Evolutionary conservation across 2,888 invertebrate genomes (phyloP).

Genomic region (Helleia helle): DNA sequence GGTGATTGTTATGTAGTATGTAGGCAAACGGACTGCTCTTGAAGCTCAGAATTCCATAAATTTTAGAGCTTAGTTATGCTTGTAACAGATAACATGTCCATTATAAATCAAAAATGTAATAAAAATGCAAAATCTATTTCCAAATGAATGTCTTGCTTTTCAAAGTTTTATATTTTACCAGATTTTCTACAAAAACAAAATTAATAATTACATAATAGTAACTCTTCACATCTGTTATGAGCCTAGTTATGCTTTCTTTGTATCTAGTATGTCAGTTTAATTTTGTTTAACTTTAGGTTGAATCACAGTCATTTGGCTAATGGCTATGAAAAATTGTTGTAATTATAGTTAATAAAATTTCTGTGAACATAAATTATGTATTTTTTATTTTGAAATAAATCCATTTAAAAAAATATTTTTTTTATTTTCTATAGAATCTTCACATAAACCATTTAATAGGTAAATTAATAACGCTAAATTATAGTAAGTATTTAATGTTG

Average conservation of each 20-base stretch:
- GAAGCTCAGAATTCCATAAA: constrained; percentile 4
- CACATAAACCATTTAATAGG: too few species aligned
- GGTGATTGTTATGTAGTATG: constrained; percentile 38
- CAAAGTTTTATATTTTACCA: too few species aligned
- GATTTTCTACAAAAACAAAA: too few species aligned
- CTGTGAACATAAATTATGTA: background rate
- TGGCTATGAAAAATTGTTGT: constrained; percentile 4
- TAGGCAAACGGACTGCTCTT: constrained; percentile 24
- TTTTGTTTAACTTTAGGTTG: background rate
- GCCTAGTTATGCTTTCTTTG: background rate
- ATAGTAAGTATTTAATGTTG: too few species aligned
- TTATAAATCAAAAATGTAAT: too few species aligned
- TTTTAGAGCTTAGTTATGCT: background rate
- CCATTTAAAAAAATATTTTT: too few species aligned
- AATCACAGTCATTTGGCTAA: background rate
- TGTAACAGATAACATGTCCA: background rate
- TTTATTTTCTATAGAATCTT: too few species aligned
- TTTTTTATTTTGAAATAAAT: background rate
- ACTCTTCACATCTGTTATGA: background rate
- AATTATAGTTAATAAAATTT: constrained; percentile 2
- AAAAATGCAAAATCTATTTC: too few species aligned
- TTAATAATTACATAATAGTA: too few species aligned
- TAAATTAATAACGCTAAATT: too few species aligned
- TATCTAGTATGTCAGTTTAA: background rate
- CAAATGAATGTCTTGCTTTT: too few species aligned